Conservation (phyloP, 2,888 invertebrate species). For the Microplitis manilae region DNA sequence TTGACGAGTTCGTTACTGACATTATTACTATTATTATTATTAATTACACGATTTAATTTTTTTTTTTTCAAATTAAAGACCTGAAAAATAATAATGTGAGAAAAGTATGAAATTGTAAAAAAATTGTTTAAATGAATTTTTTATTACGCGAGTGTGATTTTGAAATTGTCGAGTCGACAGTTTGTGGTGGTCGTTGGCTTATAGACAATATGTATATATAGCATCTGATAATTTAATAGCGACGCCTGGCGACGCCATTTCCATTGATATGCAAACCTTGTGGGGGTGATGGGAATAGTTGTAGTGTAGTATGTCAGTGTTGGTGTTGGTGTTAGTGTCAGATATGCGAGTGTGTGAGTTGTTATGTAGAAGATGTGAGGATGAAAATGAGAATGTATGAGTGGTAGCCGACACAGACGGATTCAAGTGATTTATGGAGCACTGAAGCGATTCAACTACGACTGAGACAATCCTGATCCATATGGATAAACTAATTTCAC, state of each 20-base stretch:
- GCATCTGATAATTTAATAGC: conserved; percentile 35
- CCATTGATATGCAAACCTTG: conserved; percentile 41
- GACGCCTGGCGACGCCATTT: conserved; percentile 34
- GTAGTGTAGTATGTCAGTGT: not conserved
- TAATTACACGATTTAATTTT: too few relatives aligned
- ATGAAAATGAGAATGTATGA: conserved; percentile 23
- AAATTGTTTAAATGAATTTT: not conserved
- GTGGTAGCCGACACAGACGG: conserved; percentile 28
- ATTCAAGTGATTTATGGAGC: conserved; percentile 40
- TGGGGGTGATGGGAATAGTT: conserved; percentile 14
- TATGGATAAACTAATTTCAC: conserved; percentile 66
- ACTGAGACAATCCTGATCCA: conserved; percentile 61
- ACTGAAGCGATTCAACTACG: conserved; percentile 41
- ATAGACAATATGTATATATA: not conserved
- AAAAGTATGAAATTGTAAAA: too few relatives aligned
- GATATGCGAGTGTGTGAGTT: not conserved
- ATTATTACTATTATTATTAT: not conserved
- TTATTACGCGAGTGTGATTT: not conserved
- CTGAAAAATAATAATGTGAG: not conserved
- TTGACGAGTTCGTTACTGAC: not conserved
- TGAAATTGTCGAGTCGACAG: not conserved
- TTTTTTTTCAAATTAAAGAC: too few relatives aligned
- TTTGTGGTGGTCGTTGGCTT: conserved; percentile 16
- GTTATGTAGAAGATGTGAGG: conserved; percentile 8
- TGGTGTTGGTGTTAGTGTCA: conserved; percentile 10